Evolutionary conservation across 2,888 invertebrate genomes (phyloP).

Genomic region (Drosophila ustulata): DNA sequence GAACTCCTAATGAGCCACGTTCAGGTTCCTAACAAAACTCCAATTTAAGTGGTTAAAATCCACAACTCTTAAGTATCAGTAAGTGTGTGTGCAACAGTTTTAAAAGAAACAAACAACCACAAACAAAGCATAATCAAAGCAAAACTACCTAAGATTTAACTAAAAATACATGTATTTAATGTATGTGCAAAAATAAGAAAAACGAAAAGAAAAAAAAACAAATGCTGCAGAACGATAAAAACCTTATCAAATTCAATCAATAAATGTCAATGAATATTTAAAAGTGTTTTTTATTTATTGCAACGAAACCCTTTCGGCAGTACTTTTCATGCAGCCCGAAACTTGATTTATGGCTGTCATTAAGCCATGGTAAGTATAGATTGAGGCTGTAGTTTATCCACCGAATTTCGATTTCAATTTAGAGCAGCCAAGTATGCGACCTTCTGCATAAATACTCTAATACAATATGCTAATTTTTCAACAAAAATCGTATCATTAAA

Average conservation of each 20-base stretch:
- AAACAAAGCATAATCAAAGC: slow-evolving; percentile 58
- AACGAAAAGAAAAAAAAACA: slow-evolving; percentile 16
- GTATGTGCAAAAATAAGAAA: slow-evolving; percentile 37
- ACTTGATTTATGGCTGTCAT: slow-evolving; percentile 11
- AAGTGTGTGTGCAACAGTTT: slow-evolving; percentile 54
- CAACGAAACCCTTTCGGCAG: neutral
- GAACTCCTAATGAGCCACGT: slow-evolving; percentile 54
- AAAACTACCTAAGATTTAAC: slow-evolving; percentile 35
- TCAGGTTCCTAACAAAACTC: slow-evolving; percentile 64
- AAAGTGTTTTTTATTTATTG: slow-evolving; percentile 24
- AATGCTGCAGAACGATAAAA: slow-evolving; percentile 49
- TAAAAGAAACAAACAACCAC: slow-evolving; percentile 23
- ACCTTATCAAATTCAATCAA: slow-evolving; percentile 82
- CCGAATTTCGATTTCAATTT: neutral
- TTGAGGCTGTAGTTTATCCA: neutral
- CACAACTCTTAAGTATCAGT: slow-evolving; percentile 37
- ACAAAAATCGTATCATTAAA: no score
- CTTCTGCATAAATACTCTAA: neutral
- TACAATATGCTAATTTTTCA: no score
- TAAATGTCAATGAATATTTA: slow-evolving; percentile 81
- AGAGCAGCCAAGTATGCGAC: neutral
- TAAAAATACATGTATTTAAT: slow-evolving; percentile 56
- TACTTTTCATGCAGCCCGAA: slow-evolving; percentile 1
- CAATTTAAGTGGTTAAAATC: slow-evolving; percentile 30
- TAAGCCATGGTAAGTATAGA: slow-evolving; percentile 8